Conservation (phyloP, 2,113 vertebrate genomes). For the Pluvialis apricaria region DNA sequence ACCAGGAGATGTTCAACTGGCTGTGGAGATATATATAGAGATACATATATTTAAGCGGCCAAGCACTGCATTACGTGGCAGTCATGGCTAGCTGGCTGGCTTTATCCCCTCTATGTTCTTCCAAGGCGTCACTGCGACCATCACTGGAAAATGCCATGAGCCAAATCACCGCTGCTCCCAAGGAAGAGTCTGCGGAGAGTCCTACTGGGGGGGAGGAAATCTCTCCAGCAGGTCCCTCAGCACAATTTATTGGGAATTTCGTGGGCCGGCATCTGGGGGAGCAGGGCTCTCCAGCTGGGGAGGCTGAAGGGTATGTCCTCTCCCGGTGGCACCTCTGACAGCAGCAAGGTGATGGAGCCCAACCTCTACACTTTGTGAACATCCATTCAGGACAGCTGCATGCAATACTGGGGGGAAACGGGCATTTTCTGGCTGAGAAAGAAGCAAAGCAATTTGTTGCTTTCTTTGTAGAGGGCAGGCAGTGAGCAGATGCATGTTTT, state of each 20-base stretch:
- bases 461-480: neutral
- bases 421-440: neutral
- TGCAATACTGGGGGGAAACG: neutral
- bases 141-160: neutral
- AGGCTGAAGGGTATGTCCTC: neutral
- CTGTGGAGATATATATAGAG: neutral
- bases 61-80: neutral
- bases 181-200: neutral
- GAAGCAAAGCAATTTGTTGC: neutral
- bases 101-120: neutral
- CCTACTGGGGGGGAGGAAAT: accelerated
- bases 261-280: neutral
- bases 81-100: neutral
- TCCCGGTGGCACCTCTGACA: neutral
- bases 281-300: neutral
- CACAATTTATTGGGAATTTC: neutral
- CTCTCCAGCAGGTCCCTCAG: neutral
- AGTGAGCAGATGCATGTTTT: neutral
- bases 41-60: neutral
- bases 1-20: neutral
- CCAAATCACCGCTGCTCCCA: neutral
- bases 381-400: neutral
- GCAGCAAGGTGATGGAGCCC: neutral
- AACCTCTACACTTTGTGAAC: neutral
- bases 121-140: neutral